These are phyloP conservation scores for Poeciliopsis presidionis DNA, from an alignment of 2,797 vertebrate species.

Conservation along the genomic window DNA sequence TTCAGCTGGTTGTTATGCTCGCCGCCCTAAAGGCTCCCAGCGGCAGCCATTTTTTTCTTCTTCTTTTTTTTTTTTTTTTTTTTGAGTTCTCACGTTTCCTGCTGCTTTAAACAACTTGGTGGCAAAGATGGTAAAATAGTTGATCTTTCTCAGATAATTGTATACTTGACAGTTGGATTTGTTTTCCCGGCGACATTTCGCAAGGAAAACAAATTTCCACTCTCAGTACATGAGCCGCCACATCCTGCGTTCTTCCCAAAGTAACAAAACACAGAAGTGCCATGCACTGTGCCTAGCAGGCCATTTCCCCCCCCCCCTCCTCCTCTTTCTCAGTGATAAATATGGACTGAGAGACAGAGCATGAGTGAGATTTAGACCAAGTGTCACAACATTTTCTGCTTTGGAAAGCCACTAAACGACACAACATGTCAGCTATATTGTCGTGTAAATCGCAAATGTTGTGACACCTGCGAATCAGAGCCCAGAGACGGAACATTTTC, in stretches of 20 bases:
- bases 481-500: neutral
- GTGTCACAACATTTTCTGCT: slow-evolving; percentile 31
- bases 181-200: slow-evolving; percentile 30
- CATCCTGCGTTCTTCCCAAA: slow-evolving; percentile 26
- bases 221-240: slow-evolving; percentile 17
- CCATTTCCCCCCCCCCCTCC: slow-evolving; percentile 4
- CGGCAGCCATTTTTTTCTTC: slow-evolving; percentile 1
- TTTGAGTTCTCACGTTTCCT: slow-evolving; percentile 17
- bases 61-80: neutral
- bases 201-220: slow-evolving; percentile 28
- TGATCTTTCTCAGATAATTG: slow-evolving; percentile 16
- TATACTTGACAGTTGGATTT: neutral
- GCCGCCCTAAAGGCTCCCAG: slow-evolving; percentile 41
- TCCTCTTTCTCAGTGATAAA: slow-evolving; percentile 43
- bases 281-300: slow-evolving; percentile 36
- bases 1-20: slow-evolving; percentile 54
- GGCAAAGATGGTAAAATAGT: slow-evolving; percentile 25
- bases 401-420: slow-evolving; percentile 1
- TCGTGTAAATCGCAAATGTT: slow-evolving; percentile 15
- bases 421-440: slow-evolving; percentile 7
- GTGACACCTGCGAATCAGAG: slow-evolving; percentile 9
- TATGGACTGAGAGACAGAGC: slow-evolving; percentile 30
- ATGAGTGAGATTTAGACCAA: slow-evolving; percentile 28
- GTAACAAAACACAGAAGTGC: slow-evolving; percentile 30
- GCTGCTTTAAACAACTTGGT: neutral